phyloP scores from a whole-genome alignment of 1,140 invertebrate genomes.

The Drosophila pseudoobscura region DNA sequence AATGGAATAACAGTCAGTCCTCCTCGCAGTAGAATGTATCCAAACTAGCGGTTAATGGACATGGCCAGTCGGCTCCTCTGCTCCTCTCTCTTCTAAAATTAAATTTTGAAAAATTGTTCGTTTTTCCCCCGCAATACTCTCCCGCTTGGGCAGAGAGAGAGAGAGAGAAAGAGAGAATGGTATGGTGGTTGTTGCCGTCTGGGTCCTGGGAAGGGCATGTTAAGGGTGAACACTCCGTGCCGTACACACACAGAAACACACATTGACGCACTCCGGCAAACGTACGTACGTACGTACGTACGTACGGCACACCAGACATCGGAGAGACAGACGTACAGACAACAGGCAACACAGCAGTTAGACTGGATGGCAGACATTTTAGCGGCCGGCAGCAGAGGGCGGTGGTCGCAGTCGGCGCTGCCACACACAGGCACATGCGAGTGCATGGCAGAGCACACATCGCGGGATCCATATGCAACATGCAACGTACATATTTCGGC shows the following conservation, averaged over 20 bases:
- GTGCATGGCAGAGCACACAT: slow-evolving; percentile 6
- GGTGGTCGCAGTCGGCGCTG: slow-evolving; percentile 65
- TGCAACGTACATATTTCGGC: slow-evolving; percentile 60
- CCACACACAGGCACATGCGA: slow-evolving; percentile 15
- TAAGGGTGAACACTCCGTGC: slow-evolving; percentile 49
- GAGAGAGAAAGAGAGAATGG: not conserved
- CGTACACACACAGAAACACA: slow-evolving; percentile 27
- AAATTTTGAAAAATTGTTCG: slow-evolving; percentile 42
- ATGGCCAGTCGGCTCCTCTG: slow-evolving; percentile 14
- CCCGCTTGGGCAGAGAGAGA: not conserved
- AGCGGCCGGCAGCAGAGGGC: slow-evolving; percentile 71
- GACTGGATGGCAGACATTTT: slow-evolving; percentile 74
- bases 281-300: not conserved
- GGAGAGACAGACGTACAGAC: slow-evolving; percentile 48
- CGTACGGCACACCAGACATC: not conserved
- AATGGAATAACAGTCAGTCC: not conserved
- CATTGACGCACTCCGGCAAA: slow-evolving; percentile 21
- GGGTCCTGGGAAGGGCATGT: slow-evolving; percentile 51
- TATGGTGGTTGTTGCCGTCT: slow-evolving; percentile 32
- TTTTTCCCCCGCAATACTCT: slow-evolving; percentile 20
- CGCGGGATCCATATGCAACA: slow-evolving; percentile 49
- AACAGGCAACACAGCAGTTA: slow-evolving; percentile 61
- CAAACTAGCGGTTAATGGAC: slow-evolving; percentile 21
- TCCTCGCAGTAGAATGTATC: not conserved
- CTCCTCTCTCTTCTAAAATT: slow-evolving; percentile 23